Evolutionary conservation across 1,140 invertebrate genomes (phyloP), one percentile per base, ranked within the genome.

Genomic region (Lasioglossum baleicum): DNA sequence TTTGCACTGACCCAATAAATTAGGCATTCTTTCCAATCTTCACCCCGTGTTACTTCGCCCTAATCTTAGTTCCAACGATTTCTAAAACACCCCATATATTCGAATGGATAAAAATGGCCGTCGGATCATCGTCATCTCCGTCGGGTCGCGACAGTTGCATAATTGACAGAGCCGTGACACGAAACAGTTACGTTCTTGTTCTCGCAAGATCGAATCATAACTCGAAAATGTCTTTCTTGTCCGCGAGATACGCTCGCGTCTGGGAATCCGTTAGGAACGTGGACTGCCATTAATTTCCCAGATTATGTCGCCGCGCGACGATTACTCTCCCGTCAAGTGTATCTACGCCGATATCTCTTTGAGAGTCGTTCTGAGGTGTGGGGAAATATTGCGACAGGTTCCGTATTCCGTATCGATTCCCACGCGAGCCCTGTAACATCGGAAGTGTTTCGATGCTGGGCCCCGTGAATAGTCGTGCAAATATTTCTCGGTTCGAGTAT

Each of bases 401-500:
- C 17, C 17, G 20, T 58, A n/a, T 58, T 58, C 56, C 20, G 56
- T 58, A 58, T 48, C 58, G 58, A 26, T 75, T 75, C 73, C 73
- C 64, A 75, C 64, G 48, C 22, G 5, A 56, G 15, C 44, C 8
- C 13, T 0, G 17, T 4, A 2, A 10, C n/a, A 40, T 67, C 31
- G 48, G 44, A 75, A 26, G 13, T 22, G 5, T 73, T 22, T 44
- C 31, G 35, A 35, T 13, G 64, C 31, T 20, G 11, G 22, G 8
- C 44, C 31, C 42, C 56, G 22, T 67, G 61, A 82, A 61, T 73
- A 66, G 42, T 56, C 63, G 63, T 67, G 73, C 67, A 83, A 83
- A 82, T 77, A 83, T 82, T 83, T 83, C 67, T 82, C 40, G 66
- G 56, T 42, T 82, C 61, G 35, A 76, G 31, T 61, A 44, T 56